These are phyloP conservation scores for Micromys minutus DNA, from an alignment of 2,113 vertebrate species.

Conservation along the genomic window DNA sequence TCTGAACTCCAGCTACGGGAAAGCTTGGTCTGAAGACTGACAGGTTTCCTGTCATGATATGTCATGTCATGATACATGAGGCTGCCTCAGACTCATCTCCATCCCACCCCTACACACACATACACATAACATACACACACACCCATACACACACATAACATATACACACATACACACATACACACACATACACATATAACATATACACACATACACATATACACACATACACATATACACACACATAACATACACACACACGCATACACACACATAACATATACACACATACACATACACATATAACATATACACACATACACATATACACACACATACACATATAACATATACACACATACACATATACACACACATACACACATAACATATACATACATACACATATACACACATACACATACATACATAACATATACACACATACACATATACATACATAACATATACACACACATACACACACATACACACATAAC, in stretches of 20 bases:
- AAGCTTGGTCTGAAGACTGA: neutral
- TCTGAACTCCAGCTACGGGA: slow-evolving; percentile 40
- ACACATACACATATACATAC: neutral
- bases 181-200: too few species aligned
- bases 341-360: neutral
- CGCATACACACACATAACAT: neutral
- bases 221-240: neutral
- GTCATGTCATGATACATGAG: neutral
- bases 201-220: neutral
- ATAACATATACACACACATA: too few species aligned
- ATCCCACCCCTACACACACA: neutral
- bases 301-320: neutral
- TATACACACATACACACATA: neutral
- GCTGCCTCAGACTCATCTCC: neutral
- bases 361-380: neutral
- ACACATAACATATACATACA: neutral
- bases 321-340: neutral
- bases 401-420: neutral
- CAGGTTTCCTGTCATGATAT: neutral
- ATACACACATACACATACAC: neutral
- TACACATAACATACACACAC: neutral
- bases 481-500: neutral
- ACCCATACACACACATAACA: too few species aligned
- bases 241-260: neutral
- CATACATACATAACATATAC: neutral